Conservation (phyloP, 2,888 invertebrate genomes). For the Tridacna crocea region DNA sequence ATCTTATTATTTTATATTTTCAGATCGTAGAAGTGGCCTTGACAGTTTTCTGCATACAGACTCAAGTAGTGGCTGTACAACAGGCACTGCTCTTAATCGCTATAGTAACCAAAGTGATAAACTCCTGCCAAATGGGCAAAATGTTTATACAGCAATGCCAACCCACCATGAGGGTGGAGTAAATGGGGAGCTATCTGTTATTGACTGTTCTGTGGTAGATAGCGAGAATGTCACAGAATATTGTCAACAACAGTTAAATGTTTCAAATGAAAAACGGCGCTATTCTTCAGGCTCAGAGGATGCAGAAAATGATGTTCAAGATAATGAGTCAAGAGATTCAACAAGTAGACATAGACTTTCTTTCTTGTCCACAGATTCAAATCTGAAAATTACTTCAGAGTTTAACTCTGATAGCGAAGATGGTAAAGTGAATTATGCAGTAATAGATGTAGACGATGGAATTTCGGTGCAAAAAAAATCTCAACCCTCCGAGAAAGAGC, state of each 20-base stretch:
- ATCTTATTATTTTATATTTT: not conserved
- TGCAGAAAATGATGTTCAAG: slow-evolving; percentile 47
- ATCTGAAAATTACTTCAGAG: slow-evolving; percentile 65
- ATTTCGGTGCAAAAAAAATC: slow-evolving; percentile 24
- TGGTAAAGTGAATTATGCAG: slow-evolving; percentile 50
- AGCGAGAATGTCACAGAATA: slow-evolving; percentile 80
- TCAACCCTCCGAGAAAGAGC: slow-evolving; percentile 58
- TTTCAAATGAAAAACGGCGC: slow-evolving; percentile 67
- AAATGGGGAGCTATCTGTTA: slow-evolving; percentile 76
- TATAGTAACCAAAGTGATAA: slow-evolving; percentile 65
- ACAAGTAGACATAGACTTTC: slow-evolving; percentile 70
- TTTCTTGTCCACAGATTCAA: slow-evolving; percentile 72
- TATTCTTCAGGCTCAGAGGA: slow-evolving; percentile 74
- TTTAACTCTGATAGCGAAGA: slow-evolving; percentile 65
- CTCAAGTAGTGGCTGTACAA: slow-evolving; percentile 61
- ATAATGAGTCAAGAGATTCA: slow-evolving; percentile 46
- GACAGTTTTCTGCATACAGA: slow-evolving; percentile 67
- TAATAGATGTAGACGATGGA: slow-evolving; percentile 45
- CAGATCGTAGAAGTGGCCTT: slow-evolving; percentile 67
- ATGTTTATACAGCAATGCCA: slow-evolving; percentile 46
- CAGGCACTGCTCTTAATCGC: slow-evolving; percentile 61
- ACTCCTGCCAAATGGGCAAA: slow-evolving; percentile 62
- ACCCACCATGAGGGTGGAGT: slow-evolving; percentile 66
- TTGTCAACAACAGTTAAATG: slow-evolving; percentile 71
- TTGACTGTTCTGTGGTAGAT: slow-evolving; percentile 81